Evolutionary conservation across 1,140 invertebrate species (phyloP).

Genomic region (Limonius californicus): DNA sequence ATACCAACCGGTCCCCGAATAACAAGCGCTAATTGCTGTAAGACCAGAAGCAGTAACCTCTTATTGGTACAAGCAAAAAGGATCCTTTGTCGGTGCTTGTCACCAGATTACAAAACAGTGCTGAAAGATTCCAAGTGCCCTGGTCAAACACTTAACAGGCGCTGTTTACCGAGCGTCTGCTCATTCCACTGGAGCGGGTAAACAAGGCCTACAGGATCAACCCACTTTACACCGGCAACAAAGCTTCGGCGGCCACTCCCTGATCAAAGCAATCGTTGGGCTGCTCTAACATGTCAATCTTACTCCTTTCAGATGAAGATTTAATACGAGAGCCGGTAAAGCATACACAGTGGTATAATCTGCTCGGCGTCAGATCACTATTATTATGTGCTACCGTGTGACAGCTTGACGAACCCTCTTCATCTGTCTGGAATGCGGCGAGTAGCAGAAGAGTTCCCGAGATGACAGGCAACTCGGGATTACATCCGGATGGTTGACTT

Average conservation of each 20-base stretch:
- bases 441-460: constrained; percentile 20
- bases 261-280: constrained; percentile 6
- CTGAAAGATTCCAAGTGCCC: constrained; percentile 22
- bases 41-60: constrained; percentile 24
- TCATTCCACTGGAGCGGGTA: constrained; percentile 22
- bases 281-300: constrained; percentile 10
- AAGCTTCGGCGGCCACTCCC: constrained; percentile 9
- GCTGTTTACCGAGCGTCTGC: constrained; percentile 21
- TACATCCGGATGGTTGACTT: constrained; percentile 35
- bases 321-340: constrained; percentile 9
- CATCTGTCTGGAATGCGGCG: constrained; percentile 17
- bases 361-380: constrained; percentile 27
- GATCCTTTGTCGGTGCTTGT: constrained; percentile 24
- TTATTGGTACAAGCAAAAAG: constrained; percentile 23
- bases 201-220: constrained; percentile 20
- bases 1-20: not conserved
- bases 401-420: constrained; percentile 38
- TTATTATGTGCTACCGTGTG: constrained; percentile 39
- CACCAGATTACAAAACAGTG: constrained; percentile 26
- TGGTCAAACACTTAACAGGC: constrained; percentile 25
- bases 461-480: constrained; percentile 21
- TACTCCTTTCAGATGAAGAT: constrained; percentile 13
- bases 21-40: constrained; percentile 23
- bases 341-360: constrained; percentile 6
- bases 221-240: constrained; percentile 21